Evolutionary conservation across 2,797 vertebrate species (phyloP).

Genomic region (Xenopus petersii): DNA sequence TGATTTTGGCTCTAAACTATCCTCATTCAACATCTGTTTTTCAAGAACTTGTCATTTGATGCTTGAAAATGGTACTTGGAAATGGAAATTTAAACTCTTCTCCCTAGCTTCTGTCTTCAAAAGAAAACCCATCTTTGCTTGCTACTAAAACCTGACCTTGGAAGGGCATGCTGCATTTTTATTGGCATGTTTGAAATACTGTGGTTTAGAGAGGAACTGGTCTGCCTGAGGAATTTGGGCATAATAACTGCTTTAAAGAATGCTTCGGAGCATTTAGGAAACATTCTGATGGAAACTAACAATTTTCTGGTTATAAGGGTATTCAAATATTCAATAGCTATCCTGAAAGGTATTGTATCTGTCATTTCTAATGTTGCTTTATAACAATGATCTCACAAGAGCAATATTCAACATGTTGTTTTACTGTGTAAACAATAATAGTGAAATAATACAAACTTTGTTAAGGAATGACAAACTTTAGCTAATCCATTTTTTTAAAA

Average conservation of each 20-base stretch:
- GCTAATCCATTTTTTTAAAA: too few relatives aligned
- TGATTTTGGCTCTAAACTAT: slow-evolving; percentile 38
- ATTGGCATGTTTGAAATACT: slow-evolving; percentile 16
- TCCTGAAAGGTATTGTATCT: too few relatives aligned
- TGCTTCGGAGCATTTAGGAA: slow-evolving; percentile 10
- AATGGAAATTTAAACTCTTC: slow-evolving; percentile 4
- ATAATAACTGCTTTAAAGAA: slow-evolving; percentile 10
- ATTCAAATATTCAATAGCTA: too few relatives aligned
- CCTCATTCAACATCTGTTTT: slow-evolving; percentile 19
- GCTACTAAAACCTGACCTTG: slow-evolving; percentile 5
- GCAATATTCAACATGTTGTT: too few relatives aligned
- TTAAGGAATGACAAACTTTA: too few relatives aligned
- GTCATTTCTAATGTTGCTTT: too few relatives aligned
- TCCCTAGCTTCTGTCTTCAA: slow-evolving; percentile 16
- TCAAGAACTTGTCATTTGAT: slow-evolving; percentile 24
- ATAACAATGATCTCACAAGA: too few relatives aligned
- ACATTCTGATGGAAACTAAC: too few relatives aligned
- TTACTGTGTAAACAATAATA: too few relatives aligned
- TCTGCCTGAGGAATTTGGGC: slow-evolving; percentile 3
- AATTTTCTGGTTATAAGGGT: too few relatives aligned
- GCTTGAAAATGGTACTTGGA: slow-evolving; percentile 5
- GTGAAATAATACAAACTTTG: too few relatives aligned
- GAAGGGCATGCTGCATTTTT: slow-evolving; percentile 2
- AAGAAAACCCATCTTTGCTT: slow-evolving; percentile 2
- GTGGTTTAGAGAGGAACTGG: slow-evolving; percentile 2